Conservation (phyloP, 2,888 invertebrate genomes). For the Entomobrya proxima region DNA sequence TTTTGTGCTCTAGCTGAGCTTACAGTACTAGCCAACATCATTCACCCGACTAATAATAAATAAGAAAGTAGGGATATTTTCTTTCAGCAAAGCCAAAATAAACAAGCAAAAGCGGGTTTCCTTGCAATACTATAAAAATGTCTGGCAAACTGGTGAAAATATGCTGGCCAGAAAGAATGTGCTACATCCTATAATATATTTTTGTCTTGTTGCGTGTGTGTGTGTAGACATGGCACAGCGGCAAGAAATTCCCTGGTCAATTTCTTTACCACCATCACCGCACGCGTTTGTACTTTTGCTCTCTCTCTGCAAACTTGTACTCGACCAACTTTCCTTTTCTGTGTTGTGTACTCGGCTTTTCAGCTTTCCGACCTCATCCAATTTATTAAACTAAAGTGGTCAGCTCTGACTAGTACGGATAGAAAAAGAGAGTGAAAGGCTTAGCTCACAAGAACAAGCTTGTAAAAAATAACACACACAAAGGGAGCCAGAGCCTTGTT, state of each 20-base stretch:
- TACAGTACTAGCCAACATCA: slow-evolving; percentile 18
- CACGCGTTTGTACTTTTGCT: slow-evolving; percentile 32
- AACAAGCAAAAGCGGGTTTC: slow-evolving; percentile 58
- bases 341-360: slow-evolving; percentile 23
- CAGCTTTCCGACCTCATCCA: slow-evolving; percentile 67
- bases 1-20: not conserved
- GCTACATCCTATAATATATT: not conserved
- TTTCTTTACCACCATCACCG: slow-evolving; percentile 48
- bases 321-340: slow-evolving; percentile 32
- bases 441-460: slow-evolving; percentile 32
- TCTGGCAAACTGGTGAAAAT: not conserved
- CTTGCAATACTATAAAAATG: not conserved
- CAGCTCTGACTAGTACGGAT: slow-evolving; percentile 54
- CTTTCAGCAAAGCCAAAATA: slow-evolving; percentile 51
- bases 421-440: slow-evolving; percentile 45
- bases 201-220: not conserved
- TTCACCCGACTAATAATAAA: slow-evolving; percentile 60
- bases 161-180: not conserved
- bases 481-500: slow-evolving; percentile 16
- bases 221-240: not conserved
- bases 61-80: slow-evolving; percentile 47
- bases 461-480: slow-evolving; percentile 6
- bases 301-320: not conserved
- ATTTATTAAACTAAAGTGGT: slow-evolving; percentile 66
- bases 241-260: slow-evolving; percentile 59